Base-by-base conservation (phyloP, 2,113 vertebrate genomes). In the Theropithecus gelada region DNA sequence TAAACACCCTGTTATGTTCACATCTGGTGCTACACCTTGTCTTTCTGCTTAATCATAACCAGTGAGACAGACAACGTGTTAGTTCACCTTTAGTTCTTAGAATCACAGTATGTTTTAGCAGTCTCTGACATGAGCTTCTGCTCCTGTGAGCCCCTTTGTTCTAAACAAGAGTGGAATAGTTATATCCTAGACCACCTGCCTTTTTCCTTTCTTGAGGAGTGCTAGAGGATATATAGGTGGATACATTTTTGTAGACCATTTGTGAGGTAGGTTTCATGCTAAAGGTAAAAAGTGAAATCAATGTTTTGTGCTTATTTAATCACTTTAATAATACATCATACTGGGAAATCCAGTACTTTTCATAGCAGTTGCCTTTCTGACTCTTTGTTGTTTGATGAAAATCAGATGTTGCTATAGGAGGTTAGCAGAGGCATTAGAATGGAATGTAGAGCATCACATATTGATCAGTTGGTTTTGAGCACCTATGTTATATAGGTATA, bases 21-120 rank as follows among this genome's bases (percentile, higher is more conserved):
- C 0, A 23, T 35, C 50, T 45, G 48, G 40, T n/a, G 35, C 5
- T 12, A 0, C 3, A 2, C 76, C 12, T 0, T 4, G 2, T 59
- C 80, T 75, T 91, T 22, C 72, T 45, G 78, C 27, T 30, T 48
- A 23, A 10, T 64, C 8, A 1, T 9, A 50, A 55, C 8, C 11
- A 2, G 3, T 45, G 40, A 52, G 59, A 32, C 52, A 5, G 22
- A 17, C 7, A 22, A 2, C 18, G 12, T 73, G 23, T 92, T 32
- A 87, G 57, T 55, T 94, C 70, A 48, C 11, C 40, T 88, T 59
- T 75, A 43, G 70, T 66, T 96, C 57, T n/a, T 64, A 68, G 35
- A 93, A 38, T 70, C 70, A 73, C 18, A 9, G 14, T n/a, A 13
- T 12, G 25, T 81, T 85, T 89, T 82, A 25, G 30, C 75, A 75